phyloP scores from a whole-genome alignment of 1,140 invertebrate genomes.

The Caerostris extrusa region DNA sequence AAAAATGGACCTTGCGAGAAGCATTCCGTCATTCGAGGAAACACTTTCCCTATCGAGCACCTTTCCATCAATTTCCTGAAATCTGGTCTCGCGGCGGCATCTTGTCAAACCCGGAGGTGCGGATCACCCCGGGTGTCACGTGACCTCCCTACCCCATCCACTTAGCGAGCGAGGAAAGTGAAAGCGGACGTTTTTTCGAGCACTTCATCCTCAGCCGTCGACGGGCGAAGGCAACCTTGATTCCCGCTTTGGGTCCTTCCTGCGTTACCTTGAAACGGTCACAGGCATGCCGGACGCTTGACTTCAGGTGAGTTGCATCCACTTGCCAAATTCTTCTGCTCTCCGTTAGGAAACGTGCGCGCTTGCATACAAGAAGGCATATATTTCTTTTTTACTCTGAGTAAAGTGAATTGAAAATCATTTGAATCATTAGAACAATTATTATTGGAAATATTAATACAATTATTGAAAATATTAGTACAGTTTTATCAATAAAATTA shows the following conservation, averaged over 20 bases:
- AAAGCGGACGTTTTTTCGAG: slow-evolving; percentile 42
- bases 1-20: too few relatives aligned
- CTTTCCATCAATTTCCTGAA: not conserved
- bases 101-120: slow-evolving; percentile 39
- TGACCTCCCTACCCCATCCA: slow-evolving; percentile 71
- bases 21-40: too few relatives aligned
- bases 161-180: slow-evolving; percentile 63
- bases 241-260: not conserved
- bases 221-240: not conserved
- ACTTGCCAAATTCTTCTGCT: not conserved
- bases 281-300: slow-evolving; percentile 13
- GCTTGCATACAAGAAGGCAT: not conserved
- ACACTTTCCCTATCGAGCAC: too few relatives aligned
- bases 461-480: too few relatives aligned
- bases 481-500: too few relatives aligned
- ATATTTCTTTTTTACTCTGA: too few relatives aligned
- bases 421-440: too few relatives aligned
- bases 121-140: slow-evolving; percentile 61
- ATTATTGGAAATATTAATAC: too few relatives aligned
- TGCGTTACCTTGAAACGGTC: slow-evolving; percentile 64
- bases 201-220: slow-evolving; percentile 23
- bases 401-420: too few relatives aligned
- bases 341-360: not conserved
- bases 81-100: not conserved
- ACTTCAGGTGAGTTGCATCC: not conserved